phyloP scores from a whole-genome alignment of 2,113 vertebrate genomes.

The Andinoacara biseriatus region DNA sequence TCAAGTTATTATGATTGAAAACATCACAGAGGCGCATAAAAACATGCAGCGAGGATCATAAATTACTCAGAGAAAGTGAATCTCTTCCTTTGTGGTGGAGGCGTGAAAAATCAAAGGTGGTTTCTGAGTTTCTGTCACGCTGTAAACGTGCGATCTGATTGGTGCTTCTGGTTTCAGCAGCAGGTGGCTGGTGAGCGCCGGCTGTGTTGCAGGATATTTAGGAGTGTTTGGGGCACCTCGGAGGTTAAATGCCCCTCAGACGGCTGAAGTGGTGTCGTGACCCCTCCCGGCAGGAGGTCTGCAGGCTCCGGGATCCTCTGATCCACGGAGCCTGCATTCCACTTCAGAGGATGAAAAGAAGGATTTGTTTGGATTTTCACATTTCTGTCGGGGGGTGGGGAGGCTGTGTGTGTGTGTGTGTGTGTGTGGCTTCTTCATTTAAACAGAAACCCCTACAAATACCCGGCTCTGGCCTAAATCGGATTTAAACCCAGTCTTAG shows the following conservation, averaged over 20 bases:
- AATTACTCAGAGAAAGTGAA: background rate
- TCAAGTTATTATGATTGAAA: background rate
- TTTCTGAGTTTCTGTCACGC: no score
- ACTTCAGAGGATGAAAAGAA: background rate
- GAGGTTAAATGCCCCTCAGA: slow-evolving; percentile 29
- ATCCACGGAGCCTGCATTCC: background rate
- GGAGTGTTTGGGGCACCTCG: background rate
- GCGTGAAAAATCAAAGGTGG: no score
- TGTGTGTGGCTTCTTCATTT: background rate
- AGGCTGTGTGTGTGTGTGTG: background rate
- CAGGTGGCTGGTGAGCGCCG: background rate
- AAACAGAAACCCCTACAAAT: no score
- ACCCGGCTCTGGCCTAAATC: no score
- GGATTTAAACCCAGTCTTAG: background rate
- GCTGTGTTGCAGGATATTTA: background rate
- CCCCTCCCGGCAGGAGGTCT: slow-evolving; percentile 33
- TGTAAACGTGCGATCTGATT: background rate
- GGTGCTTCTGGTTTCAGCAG: background rate
- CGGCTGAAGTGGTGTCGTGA: slow-evolving; percentile 25
- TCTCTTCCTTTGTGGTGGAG: background rate
- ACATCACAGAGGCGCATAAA: background rate
- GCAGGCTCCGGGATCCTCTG: slow-evolving; percentile 13
- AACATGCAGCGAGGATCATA: background rate
- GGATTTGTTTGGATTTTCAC: slow-evolving; percentile 36
- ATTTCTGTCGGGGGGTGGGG: background rate